Evolutionary conservation across 2,888 invertebrate species (phyloP).

Genomic region (Lacanobia wlatinum): DNA sequence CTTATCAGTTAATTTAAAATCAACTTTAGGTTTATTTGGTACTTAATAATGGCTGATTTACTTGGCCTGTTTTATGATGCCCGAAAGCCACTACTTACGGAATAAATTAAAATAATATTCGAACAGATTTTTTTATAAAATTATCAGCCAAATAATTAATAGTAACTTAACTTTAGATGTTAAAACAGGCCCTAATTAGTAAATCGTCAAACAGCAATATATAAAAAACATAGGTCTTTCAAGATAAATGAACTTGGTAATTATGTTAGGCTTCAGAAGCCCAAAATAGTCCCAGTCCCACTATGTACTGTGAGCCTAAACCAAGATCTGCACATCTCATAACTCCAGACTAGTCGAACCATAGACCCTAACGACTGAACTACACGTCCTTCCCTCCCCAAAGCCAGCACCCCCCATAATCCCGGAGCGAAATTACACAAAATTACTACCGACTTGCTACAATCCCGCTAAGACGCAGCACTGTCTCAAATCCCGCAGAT

Average conservation of each 20-base stretch:
- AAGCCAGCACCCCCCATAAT: constrained; percentile 65
- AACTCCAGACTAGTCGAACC: constrained; percentile 42
- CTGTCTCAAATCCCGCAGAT: constrained; percentile 84
- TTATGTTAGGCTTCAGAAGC: no score
- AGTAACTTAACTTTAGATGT: no score
- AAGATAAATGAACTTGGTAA: background rate
- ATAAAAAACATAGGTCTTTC: background rate
- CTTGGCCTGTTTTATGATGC: no score
- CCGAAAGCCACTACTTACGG: no score
- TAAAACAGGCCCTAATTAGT: background rate
- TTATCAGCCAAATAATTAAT: no score
- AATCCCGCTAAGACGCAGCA: constrained; percentile 68
- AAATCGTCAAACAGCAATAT: background rate
- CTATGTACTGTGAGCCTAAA: background rate
- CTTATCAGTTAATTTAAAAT: no score
- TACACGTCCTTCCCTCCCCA: constrained; percentile 20
- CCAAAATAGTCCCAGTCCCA: background rate
- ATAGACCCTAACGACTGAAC: constrained; percentile 43
- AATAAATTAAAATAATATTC: no score
- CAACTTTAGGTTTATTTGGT: no score
- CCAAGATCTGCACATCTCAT: constrained; percentile 36
- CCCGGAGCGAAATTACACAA: constrained; percentile 72
- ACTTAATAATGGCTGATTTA: no score
- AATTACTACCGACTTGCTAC: constrained; percentile 75
- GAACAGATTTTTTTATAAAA: no score